These are phyloP conservation scores for Platycercus adscitus DNA, from an alignment of 2,113 vertebrate genomes.

Conservation along the genomic window DNA sequence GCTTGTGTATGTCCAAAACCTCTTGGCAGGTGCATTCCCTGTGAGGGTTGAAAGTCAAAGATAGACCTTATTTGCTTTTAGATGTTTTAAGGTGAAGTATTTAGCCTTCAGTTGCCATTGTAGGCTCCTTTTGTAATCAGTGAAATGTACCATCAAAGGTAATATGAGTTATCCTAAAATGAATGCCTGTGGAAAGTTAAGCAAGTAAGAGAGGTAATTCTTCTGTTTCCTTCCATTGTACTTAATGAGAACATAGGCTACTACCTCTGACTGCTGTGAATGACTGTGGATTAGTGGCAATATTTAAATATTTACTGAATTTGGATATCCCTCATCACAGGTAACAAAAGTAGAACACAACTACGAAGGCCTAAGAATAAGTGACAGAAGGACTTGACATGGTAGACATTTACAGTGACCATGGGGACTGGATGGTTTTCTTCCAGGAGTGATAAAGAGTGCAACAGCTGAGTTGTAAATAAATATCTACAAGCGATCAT, in stretches of 20 bases:
- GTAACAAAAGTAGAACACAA: not conserved
- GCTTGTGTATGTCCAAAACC: not conserved
- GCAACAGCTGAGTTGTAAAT: conserved; percentile 29
- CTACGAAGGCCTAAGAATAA: not conserved
- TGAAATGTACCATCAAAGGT: not conserved
- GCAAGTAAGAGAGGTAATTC: not conserved
- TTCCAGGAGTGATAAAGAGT: not conserved
- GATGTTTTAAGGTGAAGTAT: not conserved
- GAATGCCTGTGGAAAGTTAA: not conserved
- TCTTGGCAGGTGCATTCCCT: not conserved
- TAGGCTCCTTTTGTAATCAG: not conserved
- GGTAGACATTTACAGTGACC: not conserved
- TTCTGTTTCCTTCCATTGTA: not conserved
- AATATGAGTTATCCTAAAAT: not conserved
- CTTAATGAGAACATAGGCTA: not conserved
- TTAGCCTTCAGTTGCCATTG: not conserved
- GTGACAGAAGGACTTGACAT: not conserved
- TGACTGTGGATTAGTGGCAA: not conserved
- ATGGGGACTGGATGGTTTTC: not conserved
- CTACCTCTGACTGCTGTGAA: not conserved
- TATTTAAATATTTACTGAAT: not conserved
- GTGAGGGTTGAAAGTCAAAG: not conserved
- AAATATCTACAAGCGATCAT: conserved; percentile 21
- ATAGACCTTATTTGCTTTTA: not conserved
- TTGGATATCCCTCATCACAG: not conserved